phyloP scores from a whole-genome alignment of 2,113 vertebrate genomes.

The Anser cygnoides region DNA sequence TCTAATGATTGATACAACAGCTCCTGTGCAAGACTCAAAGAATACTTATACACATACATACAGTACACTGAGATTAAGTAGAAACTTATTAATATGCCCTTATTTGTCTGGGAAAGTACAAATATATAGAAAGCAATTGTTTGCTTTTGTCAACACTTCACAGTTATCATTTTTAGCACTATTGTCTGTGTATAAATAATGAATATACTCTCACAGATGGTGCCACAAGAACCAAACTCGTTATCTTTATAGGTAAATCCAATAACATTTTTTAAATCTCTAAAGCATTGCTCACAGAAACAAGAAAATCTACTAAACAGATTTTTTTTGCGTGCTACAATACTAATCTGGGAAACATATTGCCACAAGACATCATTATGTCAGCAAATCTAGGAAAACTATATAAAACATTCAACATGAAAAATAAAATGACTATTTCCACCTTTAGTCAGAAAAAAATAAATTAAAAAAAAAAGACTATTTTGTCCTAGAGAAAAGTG shows the following conservation, averaged over 20 bases:
- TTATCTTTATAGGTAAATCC: background rate
- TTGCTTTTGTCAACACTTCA: background rate
- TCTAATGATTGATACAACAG: background rate
- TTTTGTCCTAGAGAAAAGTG: background rate
- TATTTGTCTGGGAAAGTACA: background rate
- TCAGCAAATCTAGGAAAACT: background rate
- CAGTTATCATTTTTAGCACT: background rate
- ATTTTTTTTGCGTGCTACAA: background rate
- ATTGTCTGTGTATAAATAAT: background rate
- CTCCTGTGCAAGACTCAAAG: background rate
- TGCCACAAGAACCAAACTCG: background rate
- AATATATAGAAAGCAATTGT: background rate
- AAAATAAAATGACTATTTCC: background rate
- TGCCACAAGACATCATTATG: conserved; percentile 27
- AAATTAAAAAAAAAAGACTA: background rate
- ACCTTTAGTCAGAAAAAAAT: background rate
- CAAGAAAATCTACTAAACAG: conserved; percentile 4
- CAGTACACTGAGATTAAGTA: background rate
- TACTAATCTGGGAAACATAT: background rate
- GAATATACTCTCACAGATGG: background rate
- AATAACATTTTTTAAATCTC: conserved; percentile 29
- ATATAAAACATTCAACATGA: background rate
- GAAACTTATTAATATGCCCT: background rate
- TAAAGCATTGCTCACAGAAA: conserved; percentile 17
- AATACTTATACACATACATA: background rate